Evolutionary conservation across 2,888 invertebrate species (phyloP).

Genomic region (Macaria notata): DNA sequence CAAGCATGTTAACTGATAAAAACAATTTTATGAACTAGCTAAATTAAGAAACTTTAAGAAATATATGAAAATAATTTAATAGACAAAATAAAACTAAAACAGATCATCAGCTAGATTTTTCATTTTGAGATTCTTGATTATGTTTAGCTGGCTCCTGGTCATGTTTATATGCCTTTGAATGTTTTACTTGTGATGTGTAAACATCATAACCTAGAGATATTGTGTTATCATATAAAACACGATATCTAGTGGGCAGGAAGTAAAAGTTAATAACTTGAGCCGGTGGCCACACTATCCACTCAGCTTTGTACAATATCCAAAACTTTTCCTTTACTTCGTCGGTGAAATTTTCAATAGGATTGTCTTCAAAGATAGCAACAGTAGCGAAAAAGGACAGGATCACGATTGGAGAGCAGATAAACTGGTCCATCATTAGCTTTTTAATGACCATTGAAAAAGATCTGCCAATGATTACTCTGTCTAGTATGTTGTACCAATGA

Average conservation of each 20-base stretch:
- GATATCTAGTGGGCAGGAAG: conserved; percentile 89
- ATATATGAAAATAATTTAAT: too few species aligned
- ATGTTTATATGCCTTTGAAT: conserved; percentile 58
- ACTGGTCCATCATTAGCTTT: conserved; percentile 92
- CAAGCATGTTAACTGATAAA: too few species aligned
- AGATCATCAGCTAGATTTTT: not conserved
- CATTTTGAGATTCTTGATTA: not conserved
- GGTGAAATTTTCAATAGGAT: conserved; percentile 82
- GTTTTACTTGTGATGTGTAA: conserved; percentile 91
- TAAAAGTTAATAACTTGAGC: conserved; percentile 97
- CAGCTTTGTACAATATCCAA: conserved; percentile 89
- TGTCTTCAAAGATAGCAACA: conserved; percentile 87
- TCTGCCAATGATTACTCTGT: conserved; percentile 86
- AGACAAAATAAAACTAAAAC: too few species aligned
- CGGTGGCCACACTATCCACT: conserved; percentile 96
- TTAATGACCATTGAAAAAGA: conserved; percentile 85
- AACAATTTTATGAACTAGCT: too few species aligned
- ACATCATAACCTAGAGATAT: conserved; percentile 94
- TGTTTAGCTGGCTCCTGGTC: not conserved
- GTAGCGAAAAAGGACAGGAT: conserved; percentile 90
- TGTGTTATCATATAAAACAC: conserved; percentile 93
- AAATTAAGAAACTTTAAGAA: too few species aligned
- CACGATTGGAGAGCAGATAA: conserved; percentile 91
- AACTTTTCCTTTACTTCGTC: conserved; percentile 88
- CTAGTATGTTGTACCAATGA: conserved; percentile 92